Base-by-base conservation (phyloP, 2,888 invertebrate species). In the Chalcosyrphus nemorum region DNA sequence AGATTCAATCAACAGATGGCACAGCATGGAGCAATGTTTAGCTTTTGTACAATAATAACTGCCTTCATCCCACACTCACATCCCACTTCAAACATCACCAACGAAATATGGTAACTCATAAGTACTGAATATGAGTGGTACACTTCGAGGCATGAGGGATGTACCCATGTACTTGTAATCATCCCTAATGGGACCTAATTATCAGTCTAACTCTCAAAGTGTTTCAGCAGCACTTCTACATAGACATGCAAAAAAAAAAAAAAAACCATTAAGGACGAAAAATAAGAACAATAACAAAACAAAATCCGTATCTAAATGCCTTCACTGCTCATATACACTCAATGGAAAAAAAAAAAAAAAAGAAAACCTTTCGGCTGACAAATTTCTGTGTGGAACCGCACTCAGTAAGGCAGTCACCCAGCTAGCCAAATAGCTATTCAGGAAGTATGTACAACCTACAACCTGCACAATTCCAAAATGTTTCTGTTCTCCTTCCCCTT, bases 381-480 rank as follows among this genome's bases (percentile, higher is more conserved):
- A 81, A 82, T 61, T 66, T 52, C 72, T 72, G 59, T 77, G 59
- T 59, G 54, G 24, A 70, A 77, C 77, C 77, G 65, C 81, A 82
- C 47, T 77, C 57, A 66, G 65, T 27, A 65, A 76, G 57, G 57
- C 77, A 82, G 45, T 78, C 78, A 47, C 71, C 68, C 61, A 82
- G 50, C 38, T 78, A 78, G 54, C 56, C 81, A 77, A 47, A 76
- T 50, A 81, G 57, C 54, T 52, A 21, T 63, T 32, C 77, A 71
- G 77, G 74, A 78, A 78, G 72, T 56, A 57, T 66, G 52, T 68
- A 77, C 35, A 63, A 77, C 38, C 72, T 70, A 70, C 52, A 84
- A 78, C 66, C 77, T 77, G 59, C 72, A 77, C 81, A 82, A 72
- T 76, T 41, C 43, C 27, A 68, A 84, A 78, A 78, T 57, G 50